Evolutionary conservation across 1,140 invertebrate genomes (phyloP).

Genomic region (Diploscapter pachys): DNA sequence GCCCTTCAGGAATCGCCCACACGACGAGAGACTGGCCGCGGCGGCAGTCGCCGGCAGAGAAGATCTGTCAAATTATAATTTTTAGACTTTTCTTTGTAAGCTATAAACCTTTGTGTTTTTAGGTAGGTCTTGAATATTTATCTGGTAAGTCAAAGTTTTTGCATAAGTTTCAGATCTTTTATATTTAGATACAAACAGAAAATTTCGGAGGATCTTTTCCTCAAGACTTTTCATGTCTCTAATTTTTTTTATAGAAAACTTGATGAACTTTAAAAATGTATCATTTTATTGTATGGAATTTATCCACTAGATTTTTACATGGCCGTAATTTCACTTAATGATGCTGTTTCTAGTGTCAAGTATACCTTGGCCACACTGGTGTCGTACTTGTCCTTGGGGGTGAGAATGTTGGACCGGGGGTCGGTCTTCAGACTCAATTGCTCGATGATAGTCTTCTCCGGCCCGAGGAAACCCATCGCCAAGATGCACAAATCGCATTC

Average conservation of each 20-base stretch:
- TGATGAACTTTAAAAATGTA: too few species aligned
- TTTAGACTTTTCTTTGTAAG: neutral
- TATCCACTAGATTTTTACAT: too few species aligned
- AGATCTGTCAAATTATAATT: conserved; percentile 59
- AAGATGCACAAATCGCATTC: conserved; percentile 87
- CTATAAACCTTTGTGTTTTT: neutral
- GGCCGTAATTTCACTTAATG: too few species aligned
- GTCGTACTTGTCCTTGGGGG: conserved; percentile 72
- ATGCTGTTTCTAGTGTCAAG: neutral
- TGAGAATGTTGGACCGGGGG: conserved; percentile 85
- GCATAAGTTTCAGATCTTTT: too few species aligned
- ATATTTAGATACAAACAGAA: too few species aligned
- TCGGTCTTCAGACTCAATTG: conserved; percentile 81
- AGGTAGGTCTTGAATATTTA: neutral
- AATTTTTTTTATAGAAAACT: too few species aligned
- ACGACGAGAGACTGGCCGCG: conserved; percentile 95
- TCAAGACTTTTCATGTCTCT: too few species aligned
- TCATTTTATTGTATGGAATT: too few species aligned
- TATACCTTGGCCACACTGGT: conserved; percentile 77
- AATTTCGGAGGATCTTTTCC: too few species aligned
- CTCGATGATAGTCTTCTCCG: conserved; percentile 79
- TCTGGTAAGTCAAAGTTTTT: neutral
- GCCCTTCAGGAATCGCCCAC: conserved; percentile 94
- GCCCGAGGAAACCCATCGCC: conserved; percentile 97
- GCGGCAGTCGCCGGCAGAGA: conserved; percentile 94